phyloP scores from a whole-genome alignment of 2,113 vertebrate genomes.

The Cephalopterus ornatus region DNA sequence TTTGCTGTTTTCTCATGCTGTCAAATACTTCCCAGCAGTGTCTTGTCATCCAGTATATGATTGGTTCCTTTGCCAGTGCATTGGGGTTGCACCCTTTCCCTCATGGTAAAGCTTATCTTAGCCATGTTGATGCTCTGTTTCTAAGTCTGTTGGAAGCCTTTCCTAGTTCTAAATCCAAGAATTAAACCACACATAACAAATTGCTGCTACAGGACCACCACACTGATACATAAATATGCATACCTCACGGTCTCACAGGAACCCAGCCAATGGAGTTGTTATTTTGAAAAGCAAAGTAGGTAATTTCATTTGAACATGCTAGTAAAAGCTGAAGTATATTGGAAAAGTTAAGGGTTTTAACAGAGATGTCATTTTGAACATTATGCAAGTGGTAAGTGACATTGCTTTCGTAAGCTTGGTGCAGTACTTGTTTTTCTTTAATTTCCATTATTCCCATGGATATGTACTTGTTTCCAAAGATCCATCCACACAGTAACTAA shows the following conservation, averaged over 20 bases:
- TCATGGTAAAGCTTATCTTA: neutral
- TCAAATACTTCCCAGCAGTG: neutral
- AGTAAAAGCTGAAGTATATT: neutral
- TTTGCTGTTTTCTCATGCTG: neutral
- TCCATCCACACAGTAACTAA: conserved; percentile 47
- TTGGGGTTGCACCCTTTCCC: neutral
- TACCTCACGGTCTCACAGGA: neutral
- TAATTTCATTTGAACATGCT: neutral
- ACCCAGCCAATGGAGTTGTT: neutral
- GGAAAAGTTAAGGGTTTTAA: neutral
- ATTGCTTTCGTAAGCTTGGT: conserved; percentile 52
- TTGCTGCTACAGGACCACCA: neutral
- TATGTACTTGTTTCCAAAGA: conserved; percentile 40
- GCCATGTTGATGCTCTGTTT: neutral
- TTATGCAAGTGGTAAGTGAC: neutral
- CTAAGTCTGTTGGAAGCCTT: neutral
- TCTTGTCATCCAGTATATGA: neutral
- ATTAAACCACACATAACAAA: neutral
- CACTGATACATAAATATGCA: neutral
- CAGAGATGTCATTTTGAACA: neutral
- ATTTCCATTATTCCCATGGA: conserved; percentile 51
- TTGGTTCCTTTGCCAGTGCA: neutral
- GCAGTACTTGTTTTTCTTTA: conserved; percentile 54
- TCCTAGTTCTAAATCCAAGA: conserved; percentile 1
- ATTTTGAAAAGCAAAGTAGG: conserved; percentile 9